Evolutionary conservation across 2,797 vertebrate species (phyloP).

Genomic region (Tiaroga cobitis): DNA sequence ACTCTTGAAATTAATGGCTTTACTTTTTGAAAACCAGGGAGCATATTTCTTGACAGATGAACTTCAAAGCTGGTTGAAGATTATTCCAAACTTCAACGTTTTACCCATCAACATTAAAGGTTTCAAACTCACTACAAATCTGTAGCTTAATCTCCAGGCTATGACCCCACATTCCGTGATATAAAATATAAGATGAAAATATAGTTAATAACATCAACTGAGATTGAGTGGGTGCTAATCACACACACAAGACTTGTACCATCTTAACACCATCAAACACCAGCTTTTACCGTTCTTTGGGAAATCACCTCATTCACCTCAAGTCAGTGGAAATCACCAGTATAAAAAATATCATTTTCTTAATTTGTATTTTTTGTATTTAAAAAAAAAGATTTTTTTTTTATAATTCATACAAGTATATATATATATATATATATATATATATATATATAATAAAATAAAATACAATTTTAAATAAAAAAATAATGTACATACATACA

Average conservation of each 20-base stretch:
- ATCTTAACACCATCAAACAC: neutral
- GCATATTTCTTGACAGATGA: conserved; percentile 15
- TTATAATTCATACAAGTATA: too few relatives aligned
- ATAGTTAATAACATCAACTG: neutral
- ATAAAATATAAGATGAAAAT: neutral
- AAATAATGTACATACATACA: too few relatives aligned
- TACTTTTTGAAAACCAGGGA: conserved; percentile 11
- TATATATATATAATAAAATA: too few relatives aligned
- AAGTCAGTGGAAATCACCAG: too few relatives aligned
- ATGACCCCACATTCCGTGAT: neutral
- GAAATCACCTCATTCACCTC: too few relatives aligned
- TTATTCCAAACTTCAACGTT: neutral
- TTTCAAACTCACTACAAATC: neutral
- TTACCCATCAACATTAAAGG: conserved; percentile 4
- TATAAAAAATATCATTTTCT: too few relatives aligned
- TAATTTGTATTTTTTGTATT: too few relatives aligned
- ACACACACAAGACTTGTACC: neutral
- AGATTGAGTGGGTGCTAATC: neutral
- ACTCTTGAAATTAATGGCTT: neutral
- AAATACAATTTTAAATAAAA: too few relatives aligned
- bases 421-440: too few relatives aligned
- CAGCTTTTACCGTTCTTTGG: too few relatives aligned
- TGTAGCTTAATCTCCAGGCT: neutral
- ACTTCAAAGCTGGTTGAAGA: conserved; percentile 3
- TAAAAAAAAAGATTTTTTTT: too few relatives aligned